Base-by-base conservation (phyloP, 2,797 vertebrate species). In the Acrossocheilus fasciatus region DNA sequence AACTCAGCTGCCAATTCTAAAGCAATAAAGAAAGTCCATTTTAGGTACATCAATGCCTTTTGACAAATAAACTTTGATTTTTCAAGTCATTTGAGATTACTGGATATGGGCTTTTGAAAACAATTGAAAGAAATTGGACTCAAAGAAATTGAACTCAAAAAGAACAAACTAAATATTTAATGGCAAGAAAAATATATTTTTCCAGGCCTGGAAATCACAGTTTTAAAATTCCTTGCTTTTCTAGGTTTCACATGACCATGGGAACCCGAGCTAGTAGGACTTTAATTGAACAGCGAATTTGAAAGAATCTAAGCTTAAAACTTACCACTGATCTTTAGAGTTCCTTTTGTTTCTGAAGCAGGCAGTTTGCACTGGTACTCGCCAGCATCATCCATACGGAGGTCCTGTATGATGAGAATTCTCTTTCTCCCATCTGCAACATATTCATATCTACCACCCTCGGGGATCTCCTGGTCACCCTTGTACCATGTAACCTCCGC, bases 1-100 rank as follows among this genome's bases (percentile, higher is more conserved):
- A 99, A 99, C 92, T 99, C 98, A 15, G 98, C 98, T 23, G 98
- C 97, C 91, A 99, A 95, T 93, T 99, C 98, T 99, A 90, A 86
- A 92, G 91, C 83, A 64, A 83, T 34, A 77, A 89, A 52, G 64
- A 81, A 14, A 83, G 30, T 78, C 89, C 94, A 47, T 94, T 96
- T 90, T 96, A 34, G 17, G 39, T 95, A 86, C 96, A 95, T 92
- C 95, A 95, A 85, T 95, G 10, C 0, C 36, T 43, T 59, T 30
- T 41, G 23, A 62, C 39, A 4, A 62, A n/a, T 26, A 62, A 43
- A 36, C 73, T 34, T 34, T n/a, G 34, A 76, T 8, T 76, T 75
- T 75, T 52, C 18, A 11, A 74, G 72, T 76, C 17, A 52, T 76
- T 52, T 76, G 17, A 54, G 30, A 77, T 72, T 45, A 45, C 23